phyloP scores from a whole-genome alignment of 2,797 vertebrate genomes.

The Morus bassanus region DNA sequence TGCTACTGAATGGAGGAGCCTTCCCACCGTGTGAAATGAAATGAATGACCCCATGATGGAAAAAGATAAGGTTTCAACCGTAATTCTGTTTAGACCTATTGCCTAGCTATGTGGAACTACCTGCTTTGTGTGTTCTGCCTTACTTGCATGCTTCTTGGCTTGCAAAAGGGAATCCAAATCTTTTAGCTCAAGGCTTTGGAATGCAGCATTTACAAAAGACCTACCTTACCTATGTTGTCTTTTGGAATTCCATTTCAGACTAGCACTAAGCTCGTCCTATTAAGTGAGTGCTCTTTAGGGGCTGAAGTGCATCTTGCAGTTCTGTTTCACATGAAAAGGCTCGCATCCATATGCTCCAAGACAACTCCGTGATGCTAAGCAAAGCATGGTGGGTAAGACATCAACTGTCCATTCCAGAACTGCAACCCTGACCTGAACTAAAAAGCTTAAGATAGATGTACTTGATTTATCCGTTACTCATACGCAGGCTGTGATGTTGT shows the following conservation, averaged over 20 bases:
- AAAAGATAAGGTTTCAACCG: not conserved
- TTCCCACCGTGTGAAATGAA: not conserved
- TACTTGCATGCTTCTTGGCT: not conserved
- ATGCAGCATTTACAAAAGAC: not conserved
- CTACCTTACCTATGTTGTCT: not conserved
- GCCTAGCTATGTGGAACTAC: not conserved
- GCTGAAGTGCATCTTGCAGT: not conserved
- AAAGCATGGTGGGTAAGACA: not conserved
- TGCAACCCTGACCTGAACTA: not conserved
- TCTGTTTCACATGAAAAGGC: not conserved
- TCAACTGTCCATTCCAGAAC: not conserved
- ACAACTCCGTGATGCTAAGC: not conserved
- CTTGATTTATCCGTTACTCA: not conserved
- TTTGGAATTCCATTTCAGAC: not conserved
- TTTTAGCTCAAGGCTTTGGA: not conserved
- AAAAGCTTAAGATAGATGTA: not conserved
- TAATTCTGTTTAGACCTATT: not conserved
- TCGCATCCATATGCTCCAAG: rapidly evolving
- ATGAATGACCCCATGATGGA: not conserved
- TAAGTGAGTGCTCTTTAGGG: not conserved
- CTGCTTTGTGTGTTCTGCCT: not conserved
- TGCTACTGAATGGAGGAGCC: not conserved
- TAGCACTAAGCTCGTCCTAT: not conserved
- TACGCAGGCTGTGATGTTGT: not conserved
- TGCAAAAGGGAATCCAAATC: not conserved